phyloP scores from a whole-genome alignment of 2,888 invertebrate species.

The Microplitis deprimator region DNA sequence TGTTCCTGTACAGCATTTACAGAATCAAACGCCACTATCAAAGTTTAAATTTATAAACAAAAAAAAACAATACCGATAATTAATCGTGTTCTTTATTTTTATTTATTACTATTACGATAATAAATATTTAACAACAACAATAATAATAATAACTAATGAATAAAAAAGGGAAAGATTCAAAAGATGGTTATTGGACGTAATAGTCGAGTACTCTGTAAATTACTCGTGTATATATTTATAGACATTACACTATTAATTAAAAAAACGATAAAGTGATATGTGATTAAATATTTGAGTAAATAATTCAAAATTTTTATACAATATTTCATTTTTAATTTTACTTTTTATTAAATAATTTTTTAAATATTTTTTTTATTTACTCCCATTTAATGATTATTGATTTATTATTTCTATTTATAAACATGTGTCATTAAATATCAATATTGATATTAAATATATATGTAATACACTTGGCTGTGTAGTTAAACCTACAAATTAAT shows the following conservation, averaged over 20 bases:
- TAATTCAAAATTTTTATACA: constrained; percentile 2
- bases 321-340: background rate
- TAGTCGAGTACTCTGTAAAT: constrained; percentile 62
- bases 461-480: constrained; percentile 48
- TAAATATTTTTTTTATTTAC: background rate
- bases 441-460: background rate
- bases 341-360: constrained; percentile 9
- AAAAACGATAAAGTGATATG: constrained; percentile 40
- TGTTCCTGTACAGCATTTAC: constrained; percentile 71
- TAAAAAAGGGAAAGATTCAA: constrained; percentile 42
- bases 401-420: constrained; percentile 14
- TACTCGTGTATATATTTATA: constrained; percentile 63
- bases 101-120: background rate
- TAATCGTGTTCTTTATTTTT: constrained; percentile 3
- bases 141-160: constrained; percentile 50
- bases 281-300: constrained; percentile 20
- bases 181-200: constrained; percentile 42
- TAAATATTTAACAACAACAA: constrained; percentile 42
- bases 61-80: background rate
- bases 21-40: constrained; percentile 67
- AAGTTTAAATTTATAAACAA: constrained; percentile 37
- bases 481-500: constrained; percentile 24
- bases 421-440: constrained; percentile 12
- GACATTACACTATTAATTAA: constrained; percentile 49
- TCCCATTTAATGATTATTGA: background rate